A percentile compares a stretch with the other conserved stretches of the same genome.
Conservation (phyloP, 2,797 vertebrate species). For the Avahi laniger region DNA sequence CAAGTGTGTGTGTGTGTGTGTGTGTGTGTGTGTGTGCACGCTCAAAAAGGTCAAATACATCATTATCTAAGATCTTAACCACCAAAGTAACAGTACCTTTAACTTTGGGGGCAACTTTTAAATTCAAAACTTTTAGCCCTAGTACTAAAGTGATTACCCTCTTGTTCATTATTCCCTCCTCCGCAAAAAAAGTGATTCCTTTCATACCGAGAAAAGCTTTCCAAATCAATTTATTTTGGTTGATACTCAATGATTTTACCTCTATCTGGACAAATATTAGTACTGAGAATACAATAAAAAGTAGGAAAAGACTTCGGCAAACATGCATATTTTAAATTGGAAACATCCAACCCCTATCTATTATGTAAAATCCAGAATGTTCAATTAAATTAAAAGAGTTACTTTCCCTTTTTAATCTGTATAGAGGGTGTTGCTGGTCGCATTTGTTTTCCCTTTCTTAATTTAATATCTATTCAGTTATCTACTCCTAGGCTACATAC, state of each 20-base stretch:
- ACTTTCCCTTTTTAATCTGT: background rate
- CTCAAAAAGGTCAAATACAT: background rate
- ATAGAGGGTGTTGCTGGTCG: background rate
- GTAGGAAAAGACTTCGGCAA: background rate
- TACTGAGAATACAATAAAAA: background rate
- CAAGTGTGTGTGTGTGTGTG: background rate
- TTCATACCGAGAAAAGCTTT: conserved; percentile 22
- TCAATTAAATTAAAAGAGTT: background rate
- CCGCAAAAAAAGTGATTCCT: background rate
- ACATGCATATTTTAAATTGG: background rate
- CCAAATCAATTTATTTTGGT: background rate
- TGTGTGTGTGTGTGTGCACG: background rate
- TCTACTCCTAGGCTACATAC: background rate
- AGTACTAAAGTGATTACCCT: background rate
- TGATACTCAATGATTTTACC: background rate
- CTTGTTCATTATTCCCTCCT: background rate
- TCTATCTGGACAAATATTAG: background rate
- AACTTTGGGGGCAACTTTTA: background rate
- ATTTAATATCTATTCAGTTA: background rate
- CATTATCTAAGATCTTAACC: background rate
- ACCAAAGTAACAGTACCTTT: background rate
- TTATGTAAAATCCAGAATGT: background rate
- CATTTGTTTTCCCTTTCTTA: background rate
- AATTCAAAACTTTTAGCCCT: background rate
- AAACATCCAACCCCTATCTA: background rate